Evolutionary conservation across 2,797 vertebrate genomes (phyloP), one percentile per base, ranked within the genome.

Genomic region (Calcarius lapponicus): DNA sequence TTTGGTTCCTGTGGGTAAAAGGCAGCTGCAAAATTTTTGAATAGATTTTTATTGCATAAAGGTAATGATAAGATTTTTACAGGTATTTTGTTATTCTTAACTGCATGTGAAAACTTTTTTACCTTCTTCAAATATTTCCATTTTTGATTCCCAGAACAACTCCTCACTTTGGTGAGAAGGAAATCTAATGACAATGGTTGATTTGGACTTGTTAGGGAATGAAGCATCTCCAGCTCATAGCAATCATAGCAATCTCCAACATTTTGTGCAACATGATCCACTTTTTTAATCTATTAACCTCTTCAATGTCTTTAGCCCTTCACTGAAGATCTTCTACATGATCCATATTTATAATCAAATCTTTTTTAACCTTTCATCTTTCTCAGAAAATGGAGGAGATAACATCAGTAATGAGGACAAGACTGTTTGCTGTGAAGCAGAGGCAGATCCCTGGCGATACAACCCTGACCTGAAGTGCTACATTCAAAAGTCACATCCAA

Each of bases 401-500:
- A 11, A 15, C 45, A 36, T 7, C 61, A 66, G 3, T 28, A 18
- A 11, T 66, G 32, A 50, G 43, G 7, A 47, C 43, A 31, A 31
- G 25, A 42, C 17, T 15, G 14, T 85, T 36, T 85, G 71, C 43
- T 85, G 81, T 36, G 22, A 50, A 36, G 32, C 43, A 15, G 14
- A 85, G 17, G 57, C 8, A 51, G 0, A 3, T 15, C 0, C 2
- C 32, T 66, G 45, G 61, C 17, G 2, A 0, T 2, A 0, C 22
- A 36, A 18, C 21, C 4, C 6, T 42, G 0, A 1, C 21, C 32
- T 75, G 45, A 58, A 15, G 4, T 85, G 81, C 61, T 50, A 73
- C 17, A 2, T 10, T 45, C 38, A 21, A 26, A 11, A 36, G 26
- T n/a, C 54, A 15, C 2, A 0, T 20, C 3, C 19, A 50, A 6